Conservation (phyloP, 2,113 vertebrate genomes). For the Odocoileus hemionus region DNA sequence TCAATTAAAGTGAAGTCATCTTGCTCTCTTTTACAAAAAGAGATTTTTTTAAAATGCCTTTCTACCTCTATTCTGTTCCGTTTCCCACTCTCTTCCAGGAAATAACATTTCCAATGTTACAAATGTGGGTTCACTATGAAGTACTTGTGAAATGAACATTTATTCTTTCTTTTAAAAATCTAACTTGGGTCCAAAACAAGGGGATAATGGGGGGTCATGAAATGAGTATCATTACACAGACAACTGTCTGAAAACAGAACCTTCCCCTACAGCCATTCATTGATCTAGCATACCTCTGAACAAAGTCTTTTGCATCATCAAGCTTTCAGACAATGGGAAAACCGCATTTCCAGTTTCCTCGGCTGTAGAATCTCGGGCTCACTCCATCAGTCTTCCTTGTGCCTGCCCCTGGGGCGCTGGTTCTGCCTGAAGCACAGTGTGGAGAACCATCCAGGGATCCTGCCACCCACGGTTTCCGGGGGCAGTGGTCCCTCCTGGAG, state of each 20-base stretch:
- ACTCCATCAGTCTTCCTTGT: not conserved
- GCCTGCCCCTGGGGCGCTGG: accelerated
- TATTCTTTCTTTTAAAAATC: not conserved
- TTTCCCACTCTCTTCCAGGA: not conserved
- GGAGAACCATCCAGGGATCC: not conserved
- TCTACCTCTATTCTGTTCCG: not conserved
- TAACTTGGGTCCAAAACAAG: not conserved
- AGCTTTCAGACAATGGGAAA: not conserved
- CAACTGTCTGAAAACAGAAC: not conserved
- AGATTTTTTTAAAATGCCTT: not conserved
- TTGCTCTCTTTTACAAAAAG: not conserved
- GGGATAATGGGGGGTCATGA: not conserved
- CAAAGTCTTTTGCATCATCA: not conserved
- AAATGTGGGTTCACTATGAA: not conserved
- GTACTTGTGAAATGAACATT: not conserved
- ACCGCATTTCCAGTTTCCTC: not conserved
- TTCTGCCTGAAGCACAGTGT: accelerated
- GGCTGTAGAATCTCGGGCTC: too few species aligned
- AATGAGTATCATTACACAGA: not conserved
- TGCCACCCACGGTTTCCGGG: accelerated
- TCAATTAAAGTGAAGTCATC: not conserved
- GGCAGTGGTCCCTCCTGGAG: not conserved
- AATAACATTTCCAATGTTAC: not conserved
- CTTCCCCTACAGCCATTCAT: not conserved
- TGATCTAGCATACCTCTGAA: not conserved